Conservation (phyloP, 2,113 vertebrate species). For the Grus americana region DNA sequence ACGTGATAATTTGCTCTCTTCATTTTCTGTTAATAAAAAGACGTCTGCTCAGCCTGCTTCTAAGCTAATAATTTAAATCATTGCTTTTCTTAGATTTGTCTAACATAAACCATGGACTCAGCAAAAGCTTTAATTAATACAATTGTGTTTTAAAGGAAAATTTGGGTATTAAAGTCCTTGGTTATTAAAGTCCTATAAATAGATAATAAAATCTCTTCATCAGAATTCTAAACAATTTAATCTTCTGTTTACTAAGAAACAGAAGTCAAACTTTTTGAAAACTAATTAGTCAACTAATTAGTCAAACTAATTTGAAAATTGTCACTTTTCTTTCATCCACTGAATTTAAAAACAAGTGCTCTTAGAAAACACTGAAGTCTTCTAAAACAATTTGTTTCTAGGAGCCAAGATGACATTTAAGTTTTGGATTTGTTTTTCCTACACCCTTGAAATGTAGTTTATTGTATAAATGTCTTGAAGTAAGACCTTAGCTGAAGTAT, state of each 20-base stretch:
- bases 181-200: not conserved
- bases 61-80: not conserved
- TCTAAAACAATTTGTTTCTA: conserved; percentile 2
- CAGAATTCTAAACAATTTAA: not conserved
- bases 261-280: not conserved
- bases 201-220: not conserved
- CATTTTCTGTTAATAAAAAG: conserved; percentile 14
- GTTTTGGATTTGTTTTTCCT: not conserved
- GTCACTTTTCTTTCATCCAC: not conserved
- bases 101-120: not conserved
- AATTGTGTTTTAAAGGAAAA: not conserved
- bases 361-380: not conserved
- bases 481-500: not conserved
- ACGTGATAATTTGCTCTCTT: not conserved
- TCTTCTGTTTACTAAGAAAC: not conserved
- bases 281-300: no score
- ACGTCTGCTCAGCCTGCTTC: not conserved
- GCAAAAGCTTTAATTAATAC: not conserved
- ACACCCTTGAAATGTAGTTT: not conserved
- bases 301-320: not conserved
- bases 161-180: not conserved
- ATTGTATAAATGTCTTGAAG: not conserved
- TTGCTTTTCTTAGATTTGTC: not conserved
- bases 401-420: not conserved
- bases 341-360: conserved; percentile 1